Base-by-base conservation (phyloP, 2,888 invertebrate genomes). In the Lutraria lutraria region DNA sequence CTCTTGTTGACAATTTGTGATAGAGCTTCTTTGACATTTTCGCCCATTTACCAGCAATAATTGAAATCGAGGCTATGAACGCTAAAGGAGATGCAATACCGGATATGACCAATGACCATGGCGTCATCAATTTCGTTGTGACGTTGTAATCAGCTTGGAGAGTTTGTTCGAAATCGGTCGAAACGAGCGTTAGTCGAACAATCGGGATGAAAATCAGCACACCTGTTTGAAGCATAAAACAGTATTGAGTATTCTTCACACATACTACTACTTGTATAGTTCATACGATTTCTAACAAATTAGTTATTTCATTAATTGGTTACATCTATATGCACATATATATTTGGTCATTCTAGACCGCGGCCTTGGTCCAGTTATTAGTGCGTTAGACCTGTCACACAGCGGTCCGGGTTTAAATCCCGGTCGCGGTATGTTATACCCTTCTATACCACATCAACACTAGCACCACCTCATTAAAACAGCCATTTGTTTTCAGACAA, bases 71-170 rank as follows among this genome's bases (percentile, higher is more conserved):
- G 25, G 88, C 88, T 56, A 79, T 19, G 19, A 88, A 21, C 19
- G 84, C 83, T 31, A 87, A 87, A 12, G 81, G 85, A 4, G 79
- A 72, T 10, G 72, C 85, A 15, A 85, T 6, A 25, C 89, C 86
- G 81, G 87, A 80, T 76, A 80, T 63, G 25, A 89, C 15, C 25
- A 87, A 56, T 12, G 87, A 87, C 89, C 89, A 89, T 80, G 87
- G 87, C 79, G 83, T 79, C 76, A 56, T 80, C 29, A 81, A 56
- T 68, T 72, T 84, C 56, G 85, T 89, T 16, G 89, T 89, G 10
- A 89, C 56, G 81, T 89, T 87, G 12, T 81, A 25, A 12, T 81
- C 68, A 0, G 63, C 43, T 19, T 54, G 34, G 15, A 89, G 80
- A n/a, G 52, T 85, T 53, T 84, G 81, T 56, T 81, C 68, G 56